Evolutionary conservation across 2,113 vertebrate genomes (phyloP).

Genomic region (Canis aureus): DNA sequence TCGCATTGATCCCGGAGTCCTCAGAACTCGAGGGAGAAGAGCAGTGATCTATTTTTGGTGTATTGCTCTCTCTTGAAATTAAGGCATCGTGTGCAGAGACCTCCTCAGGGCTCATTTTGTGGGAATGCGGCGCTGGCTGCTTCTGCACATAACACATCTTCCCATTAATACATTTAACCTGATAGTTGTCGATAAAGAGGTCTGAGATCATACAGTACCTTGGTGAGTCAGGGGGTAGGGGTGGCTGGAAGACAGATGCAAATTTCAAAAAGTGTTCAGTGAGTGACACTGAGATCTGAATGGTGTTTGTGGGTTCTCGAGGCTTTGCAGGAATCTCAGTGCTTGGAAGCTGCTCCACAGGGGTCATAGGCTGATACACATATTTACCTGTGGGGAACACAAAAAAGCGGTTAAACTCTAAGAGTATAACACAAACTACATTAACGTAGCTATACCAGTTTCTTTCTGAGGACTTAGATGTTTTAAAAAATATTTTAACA

Average conservation of each 20-base stretch:
- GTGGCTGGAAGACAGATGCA: conserved; percentile 94
- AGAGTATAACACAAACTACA: not conserved
- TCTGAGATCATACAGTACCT: conserved; percentile 97
- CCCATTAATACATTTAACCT: conserved; percentile 97
- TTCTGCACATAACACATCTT: conserved; percentile 99
- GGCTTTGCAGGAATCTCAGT: conserved; percentile 91
- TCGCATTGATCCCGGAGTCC: conserved; percentile 97
- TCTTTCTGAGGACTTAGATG: not conserved
- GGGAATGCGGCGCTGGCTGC: conserved; percentile 86
- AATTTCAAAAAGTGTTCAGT: conserved; percentile 95
- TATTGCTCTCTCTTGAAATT: conserved; percentile 89
- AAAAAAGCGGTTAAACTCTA: not conserved
- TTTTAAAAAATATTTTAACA: not conserved
- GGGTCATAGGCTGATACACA: conserved; percentile 99
- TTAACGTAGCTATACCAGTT: accelerated
- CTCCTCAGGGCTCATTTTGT: conserved; percentile 83
- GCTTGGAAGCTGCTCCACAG: conserved; percentile 96
- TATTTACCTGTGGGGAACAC: conserved; percentile 92
- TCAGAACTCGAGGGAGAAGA: conserved; percentile 97
- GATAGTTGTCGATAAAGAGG: conserved; percentile 97
- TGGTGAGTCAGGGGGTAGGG: conserved; percentile 93
- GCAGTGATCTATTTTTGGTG: conserved; percentile 95
- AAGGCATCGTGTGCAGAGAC: conserved; percentile 85
- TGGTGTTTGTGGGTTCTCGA: conserved; percentile 91
- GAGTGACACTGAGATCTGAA: conserved; percentile 95